These are phyloP conservation scores for Acinonyx jubatus DNA, from an alignment of 2,113 vertebrate genomes.

Conservation along the genomic window DNA sequence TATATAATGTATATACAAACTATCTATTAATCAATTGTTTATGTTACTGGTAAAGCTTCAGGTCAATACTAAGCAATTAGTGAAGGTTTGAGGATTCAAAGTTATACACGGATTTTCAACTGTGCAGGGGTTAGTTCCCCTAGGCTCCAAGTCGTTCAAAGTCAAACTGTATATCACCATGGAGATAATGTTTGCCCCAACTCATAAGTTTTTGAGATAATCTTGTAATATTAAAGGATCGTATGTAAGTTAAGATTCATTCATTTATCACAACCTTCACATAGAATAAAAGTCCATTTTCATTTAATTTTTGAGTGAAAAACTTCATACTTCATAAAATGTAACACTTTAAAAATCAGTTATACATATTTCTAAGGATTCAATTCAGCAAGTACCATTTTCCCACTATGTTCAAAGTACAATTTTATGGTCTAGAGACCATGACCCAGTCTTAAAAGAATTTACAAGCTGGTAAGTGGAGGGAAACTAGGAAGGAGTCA, in stretches of 20 bases:
- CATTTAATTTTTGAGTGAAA: neutral
- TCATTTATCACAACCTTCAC: neutral
- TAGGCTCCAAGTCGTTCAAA: neutral
- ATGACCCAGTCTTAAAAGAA: neutral
- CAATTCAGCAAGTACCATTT: neutral
- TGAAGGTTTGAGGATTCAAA: neutral
- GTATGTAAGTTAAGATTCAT: neutral
- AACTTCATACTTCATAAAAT: neutral
- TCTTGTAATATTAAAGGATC: neutral
- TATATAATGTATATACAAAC: neutral
- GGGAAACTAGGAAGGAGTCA: neutral
- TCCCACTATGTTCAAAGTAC: neutral
- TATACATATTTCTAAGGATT: neutral
- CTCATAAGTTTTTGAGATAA: neutral
- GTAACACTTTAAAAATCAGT: neutral
- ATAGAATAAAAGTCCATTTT: neutral
- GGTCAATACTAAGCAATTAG: neutral
- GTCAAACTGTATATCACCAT: neutral
- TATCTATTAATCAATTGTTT: neutral
- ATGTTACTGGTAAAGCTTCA: neutral
- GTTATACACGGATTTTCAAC: neutral
- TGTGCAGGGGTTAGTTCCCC: neutral
- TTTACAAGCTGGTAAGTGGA: neutral
- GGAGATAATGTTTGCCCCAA: neutral
- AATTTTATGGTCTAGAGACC: neutral